phyloP scores from a whole-genome alignment of 2,113 vertebrate genomes.

The Engystomops pustulosus region DNA sequence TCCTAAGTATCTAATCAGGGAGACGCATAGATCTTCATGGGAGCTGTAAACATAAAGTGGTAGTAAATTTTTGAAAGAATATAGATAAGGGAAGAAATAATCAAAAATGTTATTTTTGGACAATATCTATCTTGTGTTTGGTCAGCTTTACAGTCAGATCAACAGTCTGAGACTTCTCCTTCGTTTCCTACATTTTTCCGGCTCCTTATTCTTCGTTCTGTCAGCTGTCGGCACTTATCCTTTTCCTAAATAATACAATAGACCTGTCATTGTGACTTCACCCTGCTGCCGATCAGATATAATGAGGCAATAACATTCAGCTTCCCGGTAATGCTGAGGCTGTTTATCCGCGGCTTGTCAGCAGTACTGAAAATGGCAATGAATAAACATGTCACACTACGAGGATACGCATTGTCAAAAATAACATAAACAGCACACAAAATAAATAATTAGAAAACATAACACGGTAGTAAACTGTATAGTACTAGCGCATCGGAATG shows the following conservation, averaged over 20 bases:
- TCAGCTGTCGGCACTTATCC: background rate
- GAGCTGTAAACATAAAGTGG: background rate
- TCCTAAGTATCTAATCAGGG: no score
- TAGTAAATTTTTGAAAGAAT: no score
- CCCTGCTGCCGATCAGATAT: background rate
- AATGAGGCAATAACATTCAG: background rate
- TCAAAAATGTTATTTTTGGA: no score
- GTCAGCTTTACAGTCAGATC: background rate
- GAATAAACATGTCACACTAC: background rate
- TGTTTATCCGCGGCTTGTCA: background rate
- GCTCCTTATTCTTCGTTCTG: background rate
- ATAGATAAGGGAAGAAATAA: no score
- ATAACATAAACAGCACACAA: no score
- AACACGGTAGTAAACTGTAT: no score
- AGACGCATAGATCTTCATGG: background rate
- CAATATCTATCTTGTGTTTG: no score
- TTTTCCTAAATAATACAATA: background rate
- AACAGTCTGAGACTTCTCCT: background rate
- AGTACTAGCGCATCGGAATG: no score
- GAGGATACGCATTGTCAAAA: background rate
- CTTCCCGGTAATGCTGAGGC: background rate
- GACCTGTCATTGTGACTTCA: background rate
- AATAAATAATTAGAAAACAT: no score
- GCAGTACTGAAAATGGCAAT: background rate
- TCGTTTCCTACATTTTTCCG: background rate